Evolutionary conservation across 2,113 vertebrate genomes (phyloP).

Genomic region (Oophaga pumilio): DNA sequence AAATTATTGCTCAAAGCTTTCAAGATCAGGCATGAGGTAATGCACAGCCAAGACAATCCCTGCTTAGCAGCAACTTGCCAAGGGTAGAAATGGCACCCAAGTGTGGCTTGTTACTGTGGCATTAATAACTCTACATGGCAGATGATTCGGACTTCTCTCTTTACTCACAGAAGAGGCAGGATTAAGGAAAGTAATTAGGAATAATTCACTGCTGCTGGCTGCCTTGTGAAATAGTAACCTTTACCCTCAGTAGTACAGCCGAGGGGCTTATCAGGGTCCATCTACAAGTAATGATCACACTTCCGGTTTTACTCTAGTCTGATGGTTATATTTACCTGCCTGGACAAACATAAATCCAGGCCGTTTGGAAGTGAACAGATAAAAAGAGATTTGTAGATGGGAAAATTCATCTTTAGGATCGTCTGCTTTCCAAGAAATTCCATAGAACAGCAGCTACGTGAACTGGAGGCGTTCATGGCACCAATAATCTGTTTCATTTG

Average conservation of each 20-base stretch:
- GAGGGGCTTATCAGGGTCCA: not conserved
- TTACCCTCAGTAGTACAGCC: not conserved
- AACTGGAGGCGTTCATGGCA: not conserved
- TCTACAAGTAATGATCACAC: not conserved
- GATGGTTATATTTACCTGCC: not conserved
- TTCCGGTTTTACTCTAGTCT: not conserved
- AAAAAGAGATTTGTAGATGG: slow-evolving; percentile 4
- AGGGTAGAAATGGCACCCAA: slow-evolving; percentile 24
- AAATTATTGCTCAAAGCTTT: slow-evolving; percentile 4
- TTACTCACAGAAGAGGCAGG: not conserved
- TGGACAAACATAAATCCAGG: slow-evolving; percentile 1
- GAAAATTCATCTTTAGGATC: not conserved
- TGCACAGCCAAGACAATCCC: slow-evolving; percentile 18
- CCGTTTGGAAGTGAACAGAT: slow-evolving; percentile 7
- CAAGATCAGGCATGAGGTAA: slow-evolving; percentile 1
- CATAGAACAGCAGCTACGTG: not conserved
- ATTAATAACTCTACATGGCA: slow-evolving; percentile 14
- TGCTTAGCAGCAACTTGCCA: slow-evolving; percentile 16
- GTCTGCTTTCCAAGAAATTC: slow-evolving; percentile 35
- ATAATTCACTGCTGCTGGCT: not conserved
- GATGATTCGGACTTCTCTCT: not conserved
- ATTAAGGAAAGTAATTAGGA: not conserved
- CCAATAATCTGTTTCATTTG: not conserved
- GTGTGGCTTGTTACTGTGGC: slow-evolving; percentile 3
- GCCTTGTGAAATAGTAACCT: not conserved